phyloP scores from a whole-genome alignment of 2,888 invertebrate species.

The Acrobasis repandana region DNA sequence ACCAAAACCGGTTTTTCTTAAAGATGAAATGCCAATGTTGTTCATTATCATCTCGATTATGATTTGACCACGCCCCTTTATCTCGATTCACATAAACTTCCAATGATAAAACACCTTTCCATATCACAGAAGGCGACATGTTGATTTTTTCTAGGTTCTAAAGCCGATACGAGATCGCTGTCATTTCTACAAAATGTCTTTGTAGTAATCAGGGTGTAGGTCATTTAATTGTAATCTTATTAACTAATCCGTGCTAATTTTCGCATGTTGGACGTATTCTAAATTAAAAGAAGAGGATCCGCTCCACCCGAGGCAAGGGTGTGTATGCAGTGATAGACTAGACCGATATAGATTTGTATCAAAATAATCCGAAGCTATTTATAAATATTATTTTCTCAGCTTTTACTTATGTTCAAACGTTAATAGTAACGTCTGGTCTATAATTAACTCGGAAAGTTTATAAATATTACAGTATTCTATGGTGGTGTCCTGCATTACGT shows the following conservation, averaged over 20 bases:
- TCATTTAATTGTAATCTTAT: conserved; percentile 76
- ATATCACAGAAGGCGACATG: conserved; percentile 78
- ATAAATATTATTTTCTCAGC: conserved; percentile 83
- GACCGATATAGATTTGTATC: conserved; percentile 81
- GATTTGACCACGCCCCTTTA: conserved; percentile 58
- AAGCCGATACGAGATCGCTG: conserved; percentile 81
- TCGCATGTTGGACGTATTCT: conserved; percentile 65
- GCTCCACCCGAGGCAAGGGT: conserved; percentile 79
- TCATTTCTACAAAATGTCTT: conserved; percentile 82
- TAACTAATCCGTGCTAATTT: conserved; percentile 75
- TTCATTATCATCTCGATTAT: conserved; percentile 57
- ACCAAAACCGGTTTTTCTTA: background rate
- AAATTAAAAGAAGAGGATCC: conserved; percentile 75
- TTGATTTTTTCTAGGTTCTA: conserved; percentile 82
- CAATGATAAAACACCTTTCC: conserved; percentile 72
- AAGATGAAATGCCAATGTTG: conserved; percentile 2
- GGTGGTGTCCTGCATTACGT: conserved; percentile 68
- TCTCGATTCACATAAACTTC: conserved; percentile 61
- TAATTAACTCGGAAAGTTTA: conserved; percentile 81
- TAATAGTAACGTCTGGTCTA: conserved; percentile 82
- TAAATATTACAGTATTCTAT: conserved; percentile 80
- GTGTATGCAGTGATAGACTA: conserved; percentile 80
- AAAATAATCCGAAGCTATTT: conserved; percentile 83
- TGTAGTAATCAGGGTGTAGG: conserved; percentile 83
- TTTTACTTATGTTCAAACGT: conserved; percentile 83